Evolutionary conservation across 2,797 vertebrate genomes (phyloP).

Genomic region (Pangasius sanitwongsei): DNA sequence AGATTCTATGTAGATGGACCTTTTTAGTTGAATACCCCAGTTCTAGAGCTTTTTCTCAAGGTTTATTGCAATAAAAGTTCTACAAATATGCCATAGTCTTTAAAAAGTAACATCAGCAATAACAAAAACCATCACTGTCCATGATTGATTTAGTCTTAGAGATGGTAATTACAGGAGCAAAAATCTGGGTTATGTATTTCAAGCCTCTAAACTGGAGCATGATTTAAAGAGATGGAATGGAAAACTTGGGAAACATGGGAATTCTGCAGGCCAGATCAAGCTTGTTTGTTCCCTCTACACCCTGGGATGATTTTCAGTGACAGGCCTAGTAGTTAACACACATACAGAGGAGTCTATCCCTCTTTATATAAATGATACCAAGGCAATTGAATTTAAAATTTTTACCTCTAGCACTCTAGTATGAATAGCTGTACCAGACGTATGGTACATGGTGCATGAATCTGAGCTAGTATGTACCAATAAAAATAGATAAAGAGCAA

Average conservation of each 20-base stretch:
- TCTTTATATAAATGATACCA: neutral
- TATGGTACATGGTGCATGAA: neutral
- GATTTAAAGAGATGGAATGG: constrained; percentile 21
- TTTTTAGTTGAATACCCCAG: neutral
- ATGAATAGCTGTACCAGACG: neutral
- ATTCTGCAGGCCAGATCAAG: constrained; percentile 25
- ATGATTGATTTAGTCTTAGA: neutral
- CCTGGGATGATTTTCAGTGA: constrained; percentile 26
- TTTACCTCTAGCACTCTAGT: neutral
- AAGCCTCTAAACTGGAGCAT: constrained; percentile 31
- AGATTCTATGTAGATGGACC: neutral
- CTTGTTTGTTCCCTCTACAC: constrained; percentile 24
- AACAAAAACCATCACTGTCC: neutral
- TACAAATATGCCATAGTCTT: neutral
- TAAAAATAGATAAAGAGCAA: neutral
- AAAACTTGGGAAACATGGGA: constrained; percentile 33
- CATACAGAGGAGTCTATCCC: neutral
- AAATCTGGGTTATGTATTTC: constrained; percentile 34
- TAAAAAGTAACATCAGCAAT: neutral
- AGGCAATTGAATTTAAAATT: no score
- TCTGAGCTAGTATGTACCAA: neutral
- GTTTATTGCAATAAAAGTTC: neutral
- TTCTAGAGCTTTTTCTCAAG: neutral
- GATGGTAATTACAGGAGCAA: constrained; percentile 13
- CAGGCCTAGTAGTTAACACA: constrained; percentile 14